Percentiles rank a stretch among this genome's conserved stretches.
phyloP scores from a whole-genome alignment of 2,113 vertebrate species.

The Paratilapia polleni region DNA sequence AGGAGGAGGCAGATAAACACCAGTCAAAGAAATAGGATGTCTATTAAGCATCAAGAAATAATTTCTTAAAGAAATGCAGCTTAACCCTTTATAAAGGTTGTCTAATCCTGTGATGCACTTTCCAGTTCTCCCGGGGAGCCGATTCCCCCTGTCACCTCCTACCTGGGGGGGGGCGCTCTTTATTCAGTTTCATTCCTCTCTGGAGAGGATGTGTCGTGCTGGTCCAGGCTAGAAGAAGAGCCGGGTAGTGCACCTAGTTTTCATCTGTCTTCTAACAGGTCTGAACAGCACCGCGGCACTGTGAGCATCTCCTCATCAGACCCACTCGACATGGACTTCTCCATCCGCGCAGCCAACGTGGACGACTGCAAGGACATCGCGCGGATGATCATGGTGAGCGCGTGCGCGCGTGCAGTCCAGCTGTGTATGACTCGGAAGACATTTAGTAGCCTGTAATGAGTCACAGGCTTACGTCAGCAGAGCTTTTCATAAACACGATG shows the following conservation, averaged over 20 bases:
- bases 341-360: slow-evolving; percentile 73
- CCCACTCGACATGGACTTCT: slow-evolving; percentile 70
- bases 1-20: background rate
- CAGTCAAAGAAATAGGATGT: background rate
- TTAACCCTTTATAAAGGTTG: background rate
- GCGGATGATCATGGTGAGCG: slow-evolving; percentile 79
- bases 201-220: background rate
- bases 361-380: slow-evolving; percentile 82
- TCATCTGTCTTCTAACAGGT: background rate
- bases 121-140: background rate
- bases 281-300: background rate
- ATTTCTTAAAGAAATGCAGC: background rate
- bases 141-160: background rate
- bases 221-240: background rate
- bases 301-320: background rate
- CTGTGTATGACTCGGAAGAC: background rate
- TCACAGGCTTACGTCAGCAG: background rate
- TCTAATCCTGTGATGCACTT: background rate
- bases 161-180: slow-evolving; percentile 43
- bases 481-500: background rate
- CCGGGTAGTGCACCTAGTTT: background rate
- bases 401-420: background rate
- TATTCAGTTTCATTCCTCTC: background rate
- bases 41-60: background rate
- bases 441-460: background rate